Percentiles rank a stretch among this genome's conserved stretches.
phyloP scores from a whole-genome alignment of 1,140 invertebrate genomes.

The Drosophila persimilis region DNA sequence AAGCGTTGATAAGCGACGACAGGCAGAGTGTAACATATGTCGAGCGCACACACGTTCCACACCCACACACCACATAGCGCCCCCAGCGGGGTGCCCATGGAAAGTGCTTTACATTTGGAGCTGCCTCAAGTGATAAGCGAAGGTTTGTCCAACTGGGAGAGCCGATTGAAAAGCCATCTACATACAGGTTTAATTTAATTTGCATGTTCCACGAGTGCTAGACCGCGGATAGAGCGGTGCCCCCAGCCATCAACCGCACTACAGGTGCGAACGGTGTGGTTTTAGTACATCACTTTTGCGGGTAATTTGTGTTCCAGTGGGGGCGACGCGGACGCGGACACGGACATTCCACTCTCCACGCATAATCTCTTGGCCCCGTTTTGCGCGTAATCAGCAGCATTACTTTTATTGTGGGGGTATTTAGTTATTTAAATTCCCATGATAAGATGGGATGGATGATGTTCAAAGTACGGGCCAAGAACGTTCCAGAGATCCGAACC shows the following conservation, averaged over 20 bases:
- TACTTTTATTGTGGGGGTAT: constrained; percentile 39
- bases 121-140: constrained; percentile 58
- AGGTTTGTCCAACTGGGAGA: constrained; percentile 22
- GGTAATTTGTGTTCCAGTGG: constrained; percentile 58
- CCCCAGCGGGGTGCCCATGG: not conserved
- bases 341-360: constrained; percentile 29
- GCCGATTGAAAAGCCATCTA: constrained; percentile 75
- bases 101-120: constrained; percentile 29
- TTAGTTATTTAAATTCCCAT: constrained; percentile 63
- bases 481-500: constrained; percentile 6
- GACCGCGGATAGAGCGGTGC: too few relatives aligned
- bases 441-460: constrained; percentile 37
- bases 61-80: not conserved
- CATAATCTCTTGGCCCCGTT: constrained; percentile 71
- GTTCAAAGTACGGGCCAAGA: constrained; percentile 17
- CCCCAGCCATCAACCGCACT: not conserved
- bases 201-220: constrained; percentile 22
- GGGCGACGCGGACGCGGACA: not conserved
- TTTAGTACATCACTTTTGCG: constrained; percentile 45
- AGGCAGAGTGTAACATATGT: constrained; percentile 65
- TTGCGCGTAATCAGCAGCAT: constrained; percentile 63
- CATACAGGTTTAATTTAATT: constrained; percentile 59
- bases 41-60: constrained; percentile 20
- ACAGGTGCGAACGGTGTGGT: constrained; percentile 23
- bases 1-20: constrained; percentile 45